Base-by-base conservation (phyloP, 2,113 vertebrate genomes). In the Perognathus longimembris region DNA sequence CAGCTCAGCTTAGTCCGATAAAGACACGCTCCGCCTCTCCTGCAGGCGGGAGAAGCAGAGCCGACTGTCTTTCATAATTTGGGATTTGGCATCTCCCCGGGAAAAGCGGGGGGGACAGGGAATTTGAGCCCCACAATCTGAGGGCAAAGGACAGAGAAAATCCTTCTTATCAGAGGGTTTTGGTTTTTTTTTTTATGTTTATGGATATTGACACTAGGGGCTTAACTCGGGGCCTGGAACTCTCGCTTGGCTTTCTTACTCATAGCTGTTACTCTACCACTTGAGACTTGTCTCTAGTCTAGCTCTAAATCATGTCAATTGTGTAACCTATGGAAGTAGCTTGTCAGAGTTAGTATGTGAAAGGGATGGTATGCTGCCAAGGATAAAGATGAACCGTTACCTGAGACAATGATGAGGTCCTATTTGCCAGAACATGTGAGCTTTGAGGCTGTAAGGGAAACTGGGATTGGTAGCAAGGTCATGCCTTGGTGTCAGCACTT, bases 401-500 rank as follows among this genome's bases (percentile, higher is more conserved):
- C 45, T 67, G 45, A 88, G 22, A 64, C 15, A 95, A 77, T 8
- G 79, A 34, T 75, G 24, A 36, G n/a, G 86, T 79, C 59, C 38
- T 77, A 78, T 54, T 32, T 89, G 28, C 54, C 18, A 67, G 40
- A 83, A 92, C 71, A 34, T 89, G 75, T 84, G 36, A 91, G 64
- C 74, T 85, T 83, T 94, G 42, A 89, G 50, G 69, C 42, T 92
- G 32, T 69, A 88, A 82, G 34, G 86, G 42, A 88, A 93, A 96
- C 40, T 66, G 77, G n/a, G 21, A 82, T 79, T 17, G 85, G 21
- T n/a, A 88, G 61, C n/a, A 92, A 61, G 36, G 66, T 7, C 38
- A 1, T 77, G 28, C 36, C 36, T 57, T 8, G 24, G 24, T 14
- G 78, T 81, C 59, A 91, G 21, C 69, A 97, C 97, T 95, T 95